These are phyloP conservation scores for Clarias platycephalus DNA, from an alignment of 2,797 vertebrate genomes.

Conservation along the genomic window DNA sequence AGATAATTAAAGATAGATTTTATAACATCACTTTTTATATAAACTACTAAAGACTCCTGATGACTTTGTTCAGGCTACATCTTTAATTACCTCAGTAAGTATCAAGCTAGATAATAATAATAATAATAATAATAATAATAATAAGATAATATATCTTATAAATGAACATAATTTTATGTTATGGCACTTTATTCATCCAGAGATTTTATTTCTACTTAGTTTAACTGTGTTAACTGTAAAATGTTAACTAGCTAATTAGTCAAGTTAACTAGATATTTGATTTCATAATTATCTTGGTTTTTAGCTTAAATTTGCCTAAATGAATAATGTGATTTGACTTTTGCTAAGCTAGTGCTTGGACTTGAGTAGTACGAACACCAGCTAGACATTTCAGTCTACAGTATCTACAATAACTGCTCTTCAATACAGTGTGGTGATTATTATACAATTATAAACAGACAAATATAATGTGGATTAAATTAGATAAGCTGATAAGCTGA, in stretches of 20 bases:
- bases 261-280: too few relatives aligned
- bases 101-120: neutral
- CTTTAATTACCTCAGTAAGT: neutral
- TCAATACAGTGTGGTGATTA: neutral
- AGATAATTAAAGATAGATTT: too few relatives aligned
- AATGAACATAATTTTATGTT: too few relatives aligned
- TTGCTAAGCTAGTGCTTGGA: neutral
- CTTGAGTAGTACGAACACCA: neutral
- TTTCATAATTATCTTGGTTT: too few relatives aligned
- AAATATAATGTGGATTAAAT: constrained; percentile 1
- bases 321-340: neutral
- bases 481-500: neutral
- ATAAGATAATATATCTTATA: too few relatives aligned
- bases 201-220: too few relatives aligned
- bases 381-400: neutral
- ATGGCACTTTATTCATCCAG: too few relatives aligned
- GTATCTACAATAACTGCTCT: neutral
- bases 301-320: neutral
- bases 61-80: neutral
- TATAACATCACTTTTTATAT: neutral
- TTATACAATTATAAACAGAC: neutral
- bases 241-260: too few relatives aligned
- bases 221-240: too few relatives aligned
- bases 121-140: too few relatives aligned
- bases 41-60: neutral